Evolutionary conservation across 2,888 invertebrate genomes (phyloP), one percentile per base, ranked within the genome.

Genomic region (Drosophila mulleri): DNA sequence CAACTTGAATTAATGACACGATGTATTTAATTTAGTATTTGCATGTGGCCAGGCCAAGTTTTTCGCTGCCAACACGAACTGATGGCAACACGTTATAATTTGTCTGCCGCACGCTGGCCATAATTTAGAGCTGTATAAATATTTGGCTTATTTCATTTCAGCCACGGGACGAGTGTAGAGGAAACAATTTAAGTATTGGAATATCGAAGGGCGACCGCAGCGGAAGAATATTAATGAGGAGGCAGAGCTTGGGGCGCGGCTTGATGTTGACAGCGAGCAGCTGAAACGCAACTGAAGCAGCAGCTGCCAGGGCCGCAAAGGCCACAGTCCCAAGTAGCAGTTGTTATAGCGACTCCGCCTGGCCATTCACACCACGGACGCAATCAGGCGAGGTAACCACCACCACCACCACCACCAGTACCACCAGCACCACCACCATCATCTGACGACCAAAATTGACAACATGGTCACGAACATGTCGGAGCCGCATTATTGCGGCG

Each of bases 401-500:
- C 58, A 65, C 18, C 54, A 12, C 60, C 39, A 58, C 32, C 7
- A 32, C 32, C 26, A 26, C 18, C 29, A n/a, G n/a, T 4, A 26
- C 29, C 57, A 66, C n/a, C 45, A 37, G 23, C 41, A 47, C 18
- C 29, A 57, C 32, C 64, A 11, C 64, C 35, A 62, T 29, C 61
- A 67, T 18, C 18, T 32, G 26, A 44, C 47, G 53, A 74, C 71
- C 73, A 58, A 67, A 67, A 82, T 76, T 76, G 75, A 73, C 79
- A 88, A 70, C 77, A 90, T 91, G 91, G 90, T 88, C 72, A 85
- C 88, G 82, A 91, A 92, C 87, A 88, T 91, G 83, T 91, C 92
- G 70, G 86, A 89, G 74, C 91, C 92, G 77, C 89, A 88, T 80
- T 93, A 92, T 71, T 93, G 93, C 82, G 93, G 93, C 75, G 78